A percentile compares a stretch with the other conserved stretches of the same genome.
Evolutionary conservation across 2,797 vertebrate genomes (phyloP).

Genomic region (Manis crassicaudata): DNA sequence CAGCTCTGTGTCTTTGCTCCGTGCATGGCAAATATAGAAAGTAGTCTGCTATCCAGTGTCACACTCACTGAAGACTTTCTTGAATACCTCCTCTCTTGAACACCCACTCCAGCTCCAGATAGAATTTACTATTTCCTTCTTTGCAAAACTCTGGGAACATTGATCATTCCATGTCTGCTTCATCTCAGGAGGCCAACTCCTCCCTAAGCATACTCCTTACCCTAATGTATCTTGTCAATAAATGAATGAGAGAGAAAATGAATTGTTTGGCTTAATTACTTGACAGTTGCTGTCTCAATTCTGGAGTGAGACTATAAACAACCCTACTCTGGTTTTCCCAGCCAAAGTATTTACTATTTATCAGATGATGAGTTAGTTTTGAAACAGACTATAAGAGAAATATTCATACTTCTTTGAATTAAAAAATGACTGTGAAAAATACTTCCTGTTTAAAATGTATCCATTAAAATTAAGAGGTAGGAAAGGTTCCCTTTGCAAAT

Average conservation of each 20-base stretch:
- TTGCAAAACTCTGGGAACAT: not conserved
- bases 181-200: not conserved
- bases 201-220: not conserved
- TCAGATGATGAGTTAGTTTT: not conserved
- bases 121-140: not conserved
- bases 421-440: conserved; percentile 19
- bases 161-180: not conserved
- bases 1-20: not conserved
- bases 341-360: conserved; percentile 7
- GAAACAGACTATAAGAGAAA: conserved; percentile 2
- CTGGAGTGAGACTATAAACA: not conserved
- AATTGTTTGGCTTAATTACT: conserved; percentile 24
- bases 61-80: not conserved
- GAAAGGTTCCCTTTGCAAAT: not conserved
- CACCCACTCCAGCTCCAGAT: not conserved
- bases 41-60: not conserved
- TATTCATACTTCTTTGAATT: conserved; percentile 27
- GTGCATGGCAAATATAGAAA: not conserved
- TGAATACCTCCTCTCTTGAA: not conserved
- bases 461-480: conserved; percentile 20
- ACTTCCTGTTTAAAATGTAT: not conserved
- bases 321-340: not conserved
- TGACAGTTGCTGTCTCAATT: not conserved
- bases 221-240: not conserved
- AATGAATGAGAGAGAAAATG: conserved; percentile 6